Conservation (phyloP, 2,888 invertebrate genomes). For the Hybos culiciformis region DNA sequence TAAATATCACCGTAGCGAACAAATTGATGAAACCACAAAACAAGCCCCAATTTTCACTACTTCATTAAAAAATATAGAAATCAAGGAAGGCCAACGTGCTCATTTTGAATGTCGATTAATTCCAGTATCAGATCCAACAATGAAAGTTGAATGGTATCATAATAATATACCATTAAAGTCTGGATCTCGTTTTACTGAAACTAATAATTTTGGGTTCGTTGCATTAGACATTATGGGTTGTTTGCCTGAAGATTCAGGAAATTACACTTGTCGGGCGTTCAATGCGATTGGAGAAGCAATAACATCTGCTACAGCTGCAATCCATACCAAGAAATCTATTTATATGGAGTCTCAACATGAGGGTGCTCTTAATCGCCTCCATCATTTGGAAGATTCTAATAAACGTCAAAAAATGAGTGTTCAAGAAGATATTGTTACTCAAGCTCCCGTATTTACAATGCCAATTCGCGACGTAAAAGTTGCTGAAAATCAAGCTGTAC, state of each 20-base stretch:
- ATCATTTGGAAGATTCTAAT: slow-evolving; percentile 67
- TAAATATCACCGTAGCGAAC: slow-evolving; percentile 59
- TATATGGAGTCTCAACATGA: slow-evolving; percentile 81
- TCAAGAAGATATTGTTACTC: slow-evolving; percentile 66
- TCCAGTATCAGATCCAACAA: slow-evolving; percentile 82
- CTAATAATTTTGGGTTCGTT: slow-evolving; percentile 94
- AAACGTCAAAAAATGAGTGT: slow-evolving; percentile 58
- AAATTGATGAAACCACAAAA: slow-evolving; percentile 67
- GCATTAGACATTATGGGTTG: slow-evolving; percentile 92
- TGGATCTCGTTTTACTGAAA: slow-evolving; percentile 89
- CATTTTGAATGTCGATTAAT: slow-evolving; percentile 90
- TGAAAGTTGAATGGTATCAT: slow-evolving; percentile 94
- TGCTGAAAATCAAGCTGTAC: slow-evolving; percentile 82
- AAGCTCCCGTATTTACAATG: slow-evolving; percentile 85
- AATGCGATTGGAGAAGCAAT: slow-evolving; percentile 88
- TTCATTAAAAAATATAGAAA: slow-evolving; percentile 79
- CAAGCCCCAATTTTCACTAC: slow-evolving; percentile 90
- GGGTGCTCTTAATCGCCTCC: slow-evolving; percentile 64
- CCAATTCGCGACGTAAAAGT: slow-evolving; percentile 76
- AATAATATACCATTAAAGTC: slow-evolving; percentile 81
- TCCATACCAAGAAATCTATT: slow-evolving; percentile 74
- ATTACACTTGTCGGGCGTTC: slow-evolving; percentile 84
- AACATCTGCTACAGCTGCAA: slow-evolving; percentile 73
- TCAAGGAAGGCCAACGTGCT: slow-evolving; percentile 87
- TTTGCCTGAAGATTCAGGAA: slow-evolving; percentile 91